phyloP scores from a whole-genome alignment of 2,888 invertebrate species.

The Lepetodrilus schrolli region DNA sequence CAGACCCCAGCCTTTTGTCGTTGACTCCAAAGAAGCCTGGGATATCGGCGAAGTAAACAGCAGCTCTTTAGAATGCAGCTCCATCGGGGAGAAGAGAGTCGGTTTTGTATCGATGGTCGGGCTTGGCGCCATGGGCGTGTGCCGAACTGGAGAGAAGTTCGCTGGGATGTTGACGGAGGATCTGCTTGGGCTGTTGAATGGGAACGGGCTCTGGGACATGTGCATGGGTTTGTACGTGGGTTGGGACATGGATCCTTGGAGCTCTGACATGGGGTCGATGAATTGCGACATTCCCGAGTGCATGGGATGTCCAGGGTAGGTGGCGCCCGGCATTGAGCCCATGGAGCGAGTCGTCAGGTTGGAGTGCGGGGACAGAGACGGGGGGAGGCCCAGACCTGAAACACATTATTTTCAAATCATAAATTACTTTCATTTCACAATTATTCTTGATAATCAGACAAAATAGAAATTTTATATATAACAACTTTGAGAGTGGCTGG shows the following conservation, averaged over 20 bases:
- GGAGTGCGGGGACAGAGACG: conserved; percentile 43
- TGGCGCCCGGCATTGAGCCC: conserved; percentile 51
- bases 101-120: conserved; percentile 33
- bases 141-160: background rate
- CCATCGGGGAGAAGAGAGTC: conserved; percentile 30
- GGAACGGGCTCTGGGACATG: conserved; percentile 51
- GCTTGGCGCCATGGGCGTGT: conserved; percentile 13
- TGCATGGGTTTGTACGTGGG: conserved; percentile 58
- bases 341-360: conserved; percentile 50
- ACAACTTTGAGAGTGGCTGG: too few relatives aligned
- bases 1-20: conserved; percentile 51
- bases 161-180: conserved; percentile 21
- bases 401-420: too few relatives aligned
- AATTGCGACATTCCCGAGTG: conserved; percentile 50
- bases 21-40: conserved; percentile 34
- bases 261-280: conserved; percentile 50
- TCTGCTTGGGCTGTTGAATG: conserved; percentile 48
- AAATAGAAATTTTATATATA: too few relatives aligned
- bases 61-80: conserved; percentile 26
- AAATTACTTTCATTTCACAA: too few relatives aligned
- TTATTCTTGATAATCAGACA: too few relatives aligned
- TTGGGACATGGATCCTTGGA: conserved; percentile 49
- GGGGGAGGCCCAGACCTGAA: conserved; percentile 52
- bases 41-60: conserved; percentile 20
- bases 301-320: conserved; percentile 52